A percentile compares a stretch with the other conserved stretches of the same genome.
These are phyloP conservation scores for Glaucopsyche alexis DNA, from an alignment of 2,888 invertebrate species.

Conservation along the genomic window DNA sequence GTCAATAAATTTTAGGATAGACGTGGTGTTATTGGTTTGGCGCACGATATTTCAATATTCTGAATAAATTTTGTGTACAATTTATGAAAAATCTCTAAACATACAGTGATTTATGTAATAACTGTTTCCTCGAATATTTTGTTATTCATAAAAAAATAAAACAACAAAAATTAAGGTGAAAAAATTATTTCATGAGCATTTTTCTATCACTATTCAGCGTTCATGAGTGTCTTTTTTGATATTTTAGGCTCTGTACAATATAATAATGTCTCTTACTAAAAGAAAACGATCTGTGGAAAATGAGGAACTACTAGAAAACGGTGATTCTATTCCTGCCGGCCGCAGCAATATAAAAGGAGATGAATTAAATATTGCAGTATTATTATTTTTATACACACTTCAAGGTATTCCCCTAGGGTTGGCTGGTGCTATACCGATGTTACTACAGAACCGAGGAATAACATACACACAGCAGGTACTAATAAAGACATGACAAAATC, in stretches of 20 bases:
- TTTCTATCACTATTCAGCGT: background rate
- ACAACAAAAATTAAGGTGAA: conserved; percentile 22
- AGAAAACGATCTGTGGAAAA: conserved; percentile 64
- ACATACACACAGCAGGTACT: conserved; percentile 94
- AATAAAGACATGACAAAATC: background rate
- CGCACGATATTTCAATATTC: background rate
- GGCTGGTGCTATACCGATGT: conserved; percentile 96
- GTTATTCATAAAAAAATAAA: conserved; percentile 18
- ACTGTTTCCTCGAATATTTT: background rate
- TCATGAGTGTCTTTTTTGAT: conserved; percentile 32
- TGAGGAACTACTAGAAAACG: conserved; percentile 69
- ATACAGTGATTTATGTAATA: background rate
- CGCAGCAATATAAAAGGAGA: conserved; percentile 84
- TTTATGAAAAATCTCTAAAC: background rate
- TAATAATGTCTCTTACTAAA: conserved; percentile 69
- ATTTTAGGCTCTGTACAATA: conserved; percentile 58
- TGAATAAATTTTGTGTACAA: background rate
- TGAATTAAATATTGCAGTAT: conserved; percentile 88
- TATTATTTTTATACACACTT: conserved; percentile 95
- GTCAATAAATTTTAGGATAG: conserved; percentile 1
- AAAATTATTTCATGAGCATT: background rate
- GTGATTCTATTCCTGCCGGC: conserved; percentile 52
- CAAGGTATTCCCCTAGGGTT: conserved; percentile 98
- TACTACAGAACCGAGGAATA: conserved; percentile 94
- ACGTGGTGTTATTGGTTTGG: conserved; percentile 15